Evolutionary conservation across 2,797 vertebrate species (phyloP), one percentile per base, ranked within the genome.

Genomic region (Alfaro cultratus): DNA sequence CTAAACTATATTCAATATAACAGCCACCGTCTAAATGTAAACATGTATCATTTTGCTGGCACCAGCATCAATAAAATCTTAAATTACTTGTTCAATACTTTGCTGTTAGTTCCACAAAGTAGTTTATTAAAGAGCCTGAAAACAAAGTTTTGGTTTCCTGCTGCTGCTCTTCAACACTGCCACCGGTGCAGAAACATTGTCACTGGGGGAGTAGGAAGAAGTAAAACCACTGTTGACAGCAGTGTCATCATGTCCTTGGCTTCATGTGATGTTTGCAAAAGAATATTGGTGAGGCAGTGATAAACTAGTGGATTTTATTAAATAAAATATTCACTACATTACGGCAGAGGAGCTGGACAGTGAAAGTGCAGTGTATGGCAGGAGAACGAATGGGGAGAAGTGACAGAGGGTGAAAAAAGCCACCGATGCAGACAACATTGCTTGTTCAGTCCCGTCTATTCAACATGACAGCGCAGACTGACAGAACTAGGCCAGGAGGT

Each of bases 401-500:
- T 84, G 84, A 84, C 21, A 45, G 74, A 85, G 85, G 88, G 85
- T 72, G 85, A 82, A 79, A 68, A 79, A 81, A 83, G 81, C 76
- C 86, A 85, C 79, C 51, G 29, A 77, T 88, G 90, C 78, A 77
- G 80, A 86, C 86, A 86, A 77, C 82, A 79, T 62, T 62, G 70
- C 86, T 80, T 74, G 78, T 81, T 80, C 76, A 64, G 79, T 84
- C 78, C 82, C 55, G 87, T 89, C 86, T 80, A 83, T 85, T 91
- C 83, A 82, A 89, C 83, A 83, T 89, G 90, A 93, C 90, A 80
- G 78, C 73, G 18, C 67, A 82, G 92, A 91, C 77, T 90, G 92
- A 94, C 93, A 93, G 81, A 95, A 93, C 91, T 84, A 78, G 93
- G 92, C 87, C 91, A 91, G 77, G 82, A 89, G 86, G 89, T 80